A percentile compares a stretch with the other conserved stretches of the same genome.
These are phyloP conservation scores for Boleophthalmus pectinirostris DNA, from an alignment of 2,113 vertebrate genomes.

Conservation along the genomic window DNA sequence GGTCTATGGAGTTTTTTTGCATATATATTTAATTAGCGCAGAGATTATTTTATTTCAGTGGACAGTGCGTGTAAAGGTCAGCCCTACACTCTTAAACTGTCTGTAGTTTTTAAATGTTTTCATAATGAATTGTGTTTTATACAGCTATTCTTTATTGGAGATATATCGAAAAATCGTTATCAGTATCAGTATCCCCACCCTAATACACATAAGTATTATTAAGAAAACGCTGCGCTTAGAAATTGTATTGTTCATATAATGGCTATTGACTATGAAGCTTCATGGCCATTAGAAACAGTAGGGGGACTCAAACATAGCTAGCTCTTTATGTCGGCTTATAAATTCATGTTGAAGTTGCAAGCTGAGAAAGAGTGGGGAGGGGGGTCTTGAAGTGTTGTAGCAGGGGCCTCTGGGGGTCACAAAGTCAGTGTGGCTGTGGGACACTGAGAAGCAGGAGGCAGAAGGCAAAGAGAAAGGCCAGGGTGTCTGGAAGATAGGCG, in stretches of 20 bases:
- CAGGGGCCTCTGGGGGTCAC: conserved; percentile 66
- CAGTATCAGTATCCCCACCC: too few species aligned
- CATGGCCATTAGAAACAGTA: conserved; percentile 18
- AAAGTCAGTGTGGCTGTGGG: conserved; percentile 61
- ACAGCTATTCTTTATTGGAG: background rate
- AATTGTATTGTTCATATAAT: background rate
- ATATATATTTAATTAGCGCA: background rate
- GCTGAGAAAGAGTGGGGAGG: conserved; percentile 32
- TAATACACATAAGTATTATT: too few species aligned
- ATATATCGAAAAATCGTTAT: too few species aligned
- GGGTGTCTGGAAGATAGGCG: conserved; percentile 77
- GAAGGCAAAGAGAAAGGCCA: conserved; percentile 64
- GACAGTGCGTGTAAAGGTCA: background rate
- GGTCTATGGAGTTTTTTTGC: background rate
- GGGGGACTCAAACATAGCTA: conserved; percentile 34
- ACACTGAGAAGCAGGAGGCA: conserved; percentile 58
- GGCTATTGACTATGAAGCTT: background rate
- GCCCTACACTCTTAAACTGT: too few species aligned
- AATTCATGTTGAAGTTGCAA: conserved; percentile 43
- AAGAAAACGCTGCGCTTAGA: background rate
- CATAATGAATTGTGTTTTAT: background rate
- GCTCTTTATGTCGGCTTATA: conserved; percentile 29
- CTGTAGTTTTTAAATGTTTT: background rate
- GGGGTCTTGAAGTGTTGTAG: conserved; percentile 54
- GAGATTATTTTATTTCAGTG: background rate